Conservation (phyloP, 2,113 vertebrate genomes). For the Atrichornis clamosus region DNA sequence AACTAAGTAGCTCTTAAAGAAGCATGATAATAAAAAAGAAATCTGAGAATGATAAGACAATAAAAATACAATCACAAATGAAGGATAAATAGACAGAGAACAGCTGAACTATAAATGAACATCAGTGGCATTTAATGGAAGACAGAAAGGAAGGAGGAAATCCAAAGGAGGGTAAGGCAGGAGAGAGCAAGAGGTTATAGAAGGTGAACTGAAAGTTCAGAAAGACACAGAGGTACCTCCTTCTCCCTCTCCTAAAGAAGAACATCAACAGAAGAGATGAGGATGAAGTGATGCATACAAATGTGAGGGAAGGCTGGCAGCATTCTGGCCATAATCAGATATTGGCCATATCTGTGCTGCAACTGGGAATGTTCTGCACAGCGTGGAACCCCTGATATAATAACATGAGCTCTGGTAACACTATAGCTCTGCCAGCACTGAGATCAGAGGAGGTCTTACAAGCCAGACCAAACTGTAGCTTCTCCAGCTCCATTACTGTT, state of each 20-base stretch:
- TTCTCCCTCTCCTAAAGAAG: background rate
- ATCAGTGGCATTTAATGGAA: background rate
- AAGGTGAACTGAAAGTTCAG: background rate
- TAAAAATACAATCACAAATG: background rate
- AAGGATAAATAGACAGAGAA: background rate
- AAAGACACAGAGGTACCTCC: background rate
- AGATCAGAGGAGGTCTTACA: background rate
- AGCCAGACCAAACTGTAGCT: background rate
- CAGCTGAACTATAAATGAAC: background rate
- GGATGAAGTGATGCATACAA: background rate
- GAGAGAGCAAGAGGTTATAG: background rate
- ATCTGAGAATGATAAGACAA: background rate
- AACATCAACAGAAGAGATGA: background rate
- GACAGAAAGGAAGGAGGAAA: background rate
- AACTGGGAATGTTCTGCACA: accelerated
- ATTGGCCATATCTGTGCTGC: background rate
- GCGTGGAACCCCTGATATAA: accelerated
- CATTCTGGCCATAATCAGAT: background rate
- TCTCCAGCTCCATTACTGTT: background rate
- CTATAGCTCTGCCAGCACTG: background rate
- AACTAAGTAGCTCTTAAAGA: background rate
- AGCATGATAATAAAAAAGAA: background rate
- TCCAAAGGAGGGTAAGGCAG: background rate
- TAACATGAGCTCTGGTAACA: background rate
- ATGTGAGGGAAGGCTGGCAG: background rate